These are phyloP conservation scores for Synaphobranchus kaupii DNA, from an alignment of 2,797 vertebrate genomes.

Conservation along the genomic window DNA sequence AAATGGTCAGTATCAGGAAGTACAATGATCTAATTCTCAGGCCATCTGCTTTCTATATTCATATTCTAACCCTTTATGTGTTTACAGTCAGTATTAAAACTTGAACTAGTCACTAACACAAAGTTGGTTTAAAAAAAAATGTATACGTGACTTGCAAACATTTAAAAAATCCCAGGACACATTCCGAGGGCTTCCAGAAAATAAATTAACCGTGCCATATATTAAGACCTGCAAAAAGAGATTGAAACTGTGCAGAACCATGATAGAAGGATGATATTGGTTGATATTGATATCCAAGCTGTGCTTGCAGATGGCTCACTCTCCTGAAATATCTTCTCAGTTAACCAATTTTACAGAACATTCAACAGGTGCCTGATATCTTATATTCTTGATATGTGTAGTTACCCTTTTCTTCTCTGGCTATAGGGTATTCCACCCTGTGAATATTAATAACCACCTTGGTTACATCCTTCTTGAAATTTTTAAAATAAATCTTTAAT, in stretches of 20 bases:
- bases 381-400: neutral
- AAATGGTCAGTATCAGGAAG: neutral
- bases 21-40: neutral
- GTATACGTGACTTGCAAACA: neutral
- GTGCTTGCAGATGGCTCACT: neutral
- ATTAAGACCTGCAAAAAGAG: neutral
- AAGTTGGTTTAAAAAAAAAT: neutral
- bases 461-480: neutral
- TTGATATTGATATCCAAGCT: neutral
- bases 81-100: neutral
- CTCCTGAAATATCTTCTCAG: neutral
- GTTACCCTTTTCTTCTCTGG: neutral
- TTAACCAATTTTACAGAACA: neutral
- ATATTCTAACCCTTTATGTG: neutral
- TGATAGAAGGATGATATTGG: neutral
- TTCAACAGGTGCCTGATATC: slow-evolving; percentile 19
- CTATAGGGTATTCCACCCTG: neutral
- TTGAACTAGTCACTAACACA: neutral
- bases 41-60: neutral
- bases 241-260: neutral
- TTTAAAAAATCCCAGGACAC: neutral
- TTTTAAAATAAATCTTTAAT: neutral
- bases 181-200: neutral
- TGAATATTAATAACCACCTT: neutral
- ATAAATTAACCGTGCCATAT: neutral